phyloP scores from a whole-genome alignment of 2,113 vertebrate species.

The Hemiprocne comata region DNA sequence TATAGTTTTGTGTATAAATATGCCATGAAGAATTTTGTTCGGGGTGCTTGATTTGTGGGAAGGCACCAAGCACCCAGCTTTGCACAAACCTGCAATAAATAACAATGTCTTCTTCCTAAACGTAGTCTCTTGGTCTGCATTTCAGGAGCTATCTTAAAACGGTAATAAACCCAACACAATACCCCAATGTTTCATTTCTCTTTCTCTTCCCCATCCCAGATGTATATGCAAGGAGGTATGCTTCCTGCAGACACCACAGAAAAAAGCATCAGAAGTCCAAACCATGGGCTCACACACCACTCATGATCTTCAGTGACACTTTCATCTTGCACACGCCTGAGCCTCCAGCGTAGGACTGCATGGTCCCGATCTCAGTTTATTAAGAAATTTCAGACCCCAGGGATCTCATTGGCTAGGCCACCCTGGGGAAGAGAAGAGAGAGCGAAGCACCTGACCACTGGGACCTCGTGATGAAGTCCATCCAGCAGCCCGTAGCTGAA shows the following conservation, averaged over 20 bases:
- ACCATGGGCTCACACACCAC: background rate
- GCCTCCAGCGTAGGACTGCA: slow-evolving; percentile 60
- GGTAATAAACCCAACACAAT: too few species aligned
- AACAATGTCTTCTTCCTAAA: too few species aligned
- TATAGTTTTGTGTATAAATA: too few species aligned
- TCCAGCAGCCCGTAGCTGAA: slow-evolving; percentile 78
- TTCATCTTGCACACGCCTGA: slow-evolving; percentile 77
- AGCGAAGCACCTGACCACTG: slow-evolving; percentile 70
- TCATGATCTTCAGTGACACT: background rate
- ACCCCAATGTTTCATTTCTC: background rate
- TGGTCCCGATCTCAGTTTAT: slow-evolving; percentile 41
- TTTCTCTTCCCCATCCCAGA: slow-evolving; percentile 45
- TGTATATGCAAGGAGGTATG: slow-evolving; percentile 70
- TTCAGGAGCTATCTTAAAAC: too few species aligned
- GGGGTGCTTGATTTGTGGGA: too few species aligned
- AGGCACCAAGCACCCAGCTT: too few species aligned
- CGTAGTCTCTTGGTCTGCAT: too few species aligned
- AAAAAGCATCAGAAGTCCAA: slow-evolving; percentile 78
- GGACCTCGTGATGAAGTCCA: slow-evolving; percentile 74
- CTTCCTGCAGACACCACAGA: slow-evolving; percentile 75
- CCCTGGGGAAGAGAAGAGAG: too few species aligned
- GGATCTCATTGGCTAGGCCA: too few species aligned
- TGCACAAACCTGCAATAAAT: too few species aligned
- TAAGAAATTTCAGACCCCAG: too few species aligned
- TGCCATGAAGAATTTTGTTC: too few species aligned